Percentiles rank a stretch among this genome's conserved stretches.
phyloP scores from a whole-genome alignment of 2,888 invertebrate species.

The Pandemis cinnamomeana region DNA sequence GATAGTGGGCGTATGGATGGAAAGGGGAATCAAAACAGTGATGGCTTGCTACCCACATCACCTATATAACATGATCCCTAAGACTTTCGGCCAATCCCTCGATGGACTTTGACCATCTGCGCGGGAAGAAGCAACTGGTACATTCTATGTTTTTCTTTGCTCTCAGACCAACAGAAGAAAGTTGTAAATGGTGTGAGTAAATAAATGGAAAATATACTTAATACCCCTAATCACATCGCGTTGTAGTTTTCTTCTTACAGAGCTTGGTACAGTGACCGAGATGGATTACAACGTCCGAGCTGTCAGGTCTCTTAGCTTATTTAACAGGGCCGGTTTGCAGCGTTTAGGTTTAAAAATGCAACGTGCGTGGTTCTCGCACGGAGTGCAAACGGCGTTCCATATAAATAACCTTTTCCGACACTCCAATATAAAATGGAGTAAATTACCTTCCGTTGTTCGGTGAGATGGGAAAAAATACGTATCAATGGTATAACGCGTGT shows the following conservation, averaged over 20 bases:
- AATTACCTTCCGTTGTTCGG: slow-evolving; percentile 66
- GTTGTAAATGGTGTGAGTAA: too few relatives aligned
- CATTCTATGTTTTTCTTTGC: too few relatives aligned
- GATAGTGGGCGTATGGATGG: too few relatives aligned
- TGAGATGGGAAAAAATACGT: slow-evolving; percentile 70
- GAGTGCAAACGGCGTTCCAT: slow-evolving; percentile 42
- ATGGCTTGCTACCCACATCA: too few relatives aligned
- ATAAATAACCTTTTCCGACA: slow-evolving; percentile 54
- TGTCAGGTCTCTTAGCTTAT: slow-evolving; percentile 22
- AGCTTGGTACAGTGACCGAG: slow-evolving; percentile 10
- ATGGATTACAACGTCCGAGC: slow-evolving; percentile 32
- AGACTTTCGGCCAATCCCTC: too few relatives aligned
- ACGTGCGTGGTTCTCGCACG: slow-evolving; percentile 43
- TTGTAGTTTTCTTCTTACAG: not conserved
- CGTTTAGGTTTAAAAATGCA: slow-evolving; percentile 39
- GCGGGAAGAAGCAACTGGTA: too few relatives aligned
- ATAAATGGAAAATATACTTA: too few relatives aligned
- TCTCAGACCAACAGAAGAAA: too few relatives aligned
- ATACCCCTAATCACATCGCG: not conserved
- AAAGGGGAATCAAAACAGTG: too few relatives aligned
- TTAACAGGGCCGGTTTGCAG: slow-evolving; percentile 23
- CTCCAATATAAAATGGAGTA: slow-evolving; percentile 70
- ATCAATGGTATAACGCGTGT: too few relatives aligned
- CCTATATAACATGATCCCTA: too few relatives aligned
- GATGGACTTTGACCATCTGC: too few relatives aligned